Evolutionary conservation across 2,113 vertebrate genomes (phyloP), one percentile per base, ranked within the genome.

Genomic region (Apus apus): DNA sequence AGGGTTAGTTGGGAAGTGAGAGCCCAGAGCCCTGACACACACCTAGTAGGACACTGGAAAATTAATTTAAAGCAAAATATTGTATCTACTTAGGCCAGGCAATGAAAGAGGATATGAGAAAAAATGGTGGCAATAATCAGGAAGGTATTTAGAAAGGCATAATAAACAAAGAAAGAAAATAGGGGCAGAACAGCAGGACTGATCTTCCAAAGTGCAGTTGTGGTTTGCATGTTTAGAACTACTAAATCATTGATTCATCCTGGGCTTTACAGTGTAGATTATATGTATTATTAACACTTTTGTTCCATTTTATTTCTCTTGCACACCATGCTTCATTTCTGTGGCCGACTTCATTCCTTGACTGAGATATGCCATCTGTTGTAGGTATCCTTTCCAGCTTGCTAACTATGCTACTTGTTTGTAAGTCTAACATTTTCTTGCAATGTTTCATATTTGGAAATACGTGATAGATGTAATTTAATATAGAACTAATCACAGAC

Each of bases 51-150:
- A 18, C 25, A 13, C 0, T 65, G 30, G 29, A 85, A 67, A 75
- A 29, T 81, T 65, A 34, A 43, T 16, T 62, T 29, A 15, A 34
- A 43, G 27, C 17, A 74, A 66, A 73, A 60, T 82, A 23, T 30
- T 15, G 2, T 8, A 3, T 9, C 15, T 34, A 9, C 34, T 87
- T 50, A 30, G 54, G 38, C 62, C 12, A 15, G 0, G 1, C 1
- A 2, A 20, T 66, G 74, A 61, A 65, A 40, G 0, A 66, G 30
- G 21, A 79, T 14, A 17, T 57, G 18, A 30, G 36, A 58, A 66
- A 87, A 75, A 54, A 8, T 85, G 51, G 29, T 46, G 36, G 17
- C 2, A 83, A 68, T 36, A 46, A 73, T 38, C 11, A 54, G n/a
- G 36, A 62, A 48, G 18, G 23, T 84, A 50, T 53, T 84, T 74